Conservation (phyloP, 2,797 vertebrate genomes). For the Clarias platycephalus region DNA sequence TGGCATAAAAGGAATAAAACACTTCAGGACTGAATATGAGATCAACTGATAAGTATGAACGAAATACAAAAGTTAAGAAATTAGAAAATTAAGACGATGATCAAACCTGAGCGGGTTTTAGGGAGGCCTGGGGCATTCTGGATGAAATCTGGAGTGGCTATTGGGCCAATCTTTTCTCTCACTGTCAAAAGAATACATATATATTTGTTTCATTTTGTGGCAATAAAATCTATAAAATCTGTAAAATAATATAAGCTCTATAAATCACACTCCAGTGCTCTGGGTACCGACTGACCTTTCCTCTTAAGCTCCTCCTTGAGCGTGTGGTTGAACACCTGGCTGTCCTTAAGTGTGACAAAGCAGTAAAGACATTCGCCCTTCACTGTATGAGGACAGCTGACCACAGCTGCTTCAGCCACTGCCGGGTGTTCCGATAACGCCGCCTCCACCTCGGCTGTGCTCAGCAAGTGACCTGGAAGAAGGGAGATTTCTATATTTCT, state of each 20-base stretch:
- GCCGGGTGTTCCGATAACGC: conserved; percentile 70
- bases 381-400: conserved; percentile 73
- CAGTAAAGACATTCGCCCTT: conserved; percentile 82
- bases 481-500: background rate
- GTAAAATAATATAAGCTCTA: too few species aligned
- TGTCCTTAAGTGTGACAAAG: conserved; percentile 76
- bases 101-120: conserved; percentile 81
- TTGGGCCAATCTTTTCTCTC: conserved; percentile 81
- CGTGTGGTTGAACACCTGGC: conserved; percentile 67
- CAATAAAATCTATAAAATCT: background rate
- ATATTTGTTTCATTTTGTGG: background rate
- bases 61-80: background rate
- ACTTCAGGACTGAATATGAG: background rate
- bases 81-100: background rate
- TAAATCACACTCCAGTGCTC: background rate
- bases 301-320: conserved; percentile 75
- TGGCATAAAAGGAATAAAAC: background rate
- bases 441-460: conserved; percentile 79
- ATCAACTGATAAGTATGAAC: background rate
- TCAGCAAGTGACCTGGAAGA: conserved; percentile 77
- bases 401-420: conserved; percentile 74
- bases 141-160: conserved; percentile 82
- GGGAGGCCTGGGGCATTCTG: conserved; percentile 80
- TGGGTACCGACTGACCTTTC: conserved; percentile 65
- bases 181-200: conserved; percentile 64